Evolutionary conservation across 2,888 invertebrate species (phyloP).

Genomic region (Empis stercorea): DNA sequence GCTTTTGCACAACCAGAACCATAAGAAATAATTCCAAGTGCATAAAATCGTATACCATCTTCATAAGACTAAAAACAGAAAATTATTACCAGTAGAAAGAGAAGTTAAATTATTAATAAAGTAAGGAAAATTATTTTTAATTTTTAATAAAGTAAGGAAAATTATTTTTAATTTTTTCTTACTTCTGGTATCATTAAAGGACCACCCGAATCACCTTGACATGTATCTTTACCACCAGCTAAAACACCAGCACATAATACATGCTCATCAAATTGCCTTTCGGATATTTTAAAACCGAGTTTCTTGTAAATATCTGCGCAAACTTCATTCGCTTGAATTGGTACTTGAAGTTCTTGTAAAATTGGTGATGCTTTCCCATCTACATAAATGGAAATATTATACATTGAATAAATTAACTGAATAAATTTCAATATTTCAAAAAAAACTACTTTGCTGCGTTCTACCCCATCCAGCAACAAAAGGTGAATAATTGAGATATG

Average conservation of each 20-base stretch:
- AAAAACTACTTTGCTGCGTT: constrained; percentile 22
- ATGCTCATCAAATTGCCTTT: constrained; percentile 28
- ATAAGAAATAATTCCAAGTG: constrained; percentile 54
- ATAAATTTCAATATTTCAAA: not conserved
- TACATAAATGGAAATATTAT: constrained; percentile 25
- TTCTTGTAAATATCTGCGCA: constrained; percentile 39
- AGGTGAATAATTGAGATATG: constrained; percentile 45
- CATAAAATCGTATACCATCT: constrained; percentile 29
- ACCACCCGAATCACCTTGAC: constrained; percentile 35
- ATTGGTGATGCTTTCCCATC: constrained; percentile 53
- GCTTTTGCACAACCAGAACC: constrained; percentile 50
- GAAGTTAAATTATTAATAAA: too few relatives aligned
- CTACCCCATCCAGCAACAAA: constrained; percentile 55
- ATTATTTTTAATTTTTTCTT: not conserved
- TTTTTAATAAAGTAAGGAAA: too few relatives aligned
- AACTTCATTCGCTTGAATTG: constrained; percentile 47
- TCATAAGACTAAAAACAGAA: too few relatives aligned
- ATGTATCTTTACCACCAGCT: constrained; percentile 31
- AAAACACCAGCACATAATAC: constrained; percentile 31
- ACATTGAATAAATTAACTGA: too few relatives aligned
- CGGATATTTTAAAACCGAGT: constrained; percentile 19
- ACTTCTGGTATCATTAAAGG: constrained; percentile 33
- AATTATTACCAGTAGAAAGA: too few relatives aligned
- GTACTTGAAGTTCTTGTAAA: constrained; percentile 57
- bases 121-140: too few relatives aligned